phyloP scores from a whole-genome alignment of 1,140 invertebrate species.

The Mya arenaria region DNA sequence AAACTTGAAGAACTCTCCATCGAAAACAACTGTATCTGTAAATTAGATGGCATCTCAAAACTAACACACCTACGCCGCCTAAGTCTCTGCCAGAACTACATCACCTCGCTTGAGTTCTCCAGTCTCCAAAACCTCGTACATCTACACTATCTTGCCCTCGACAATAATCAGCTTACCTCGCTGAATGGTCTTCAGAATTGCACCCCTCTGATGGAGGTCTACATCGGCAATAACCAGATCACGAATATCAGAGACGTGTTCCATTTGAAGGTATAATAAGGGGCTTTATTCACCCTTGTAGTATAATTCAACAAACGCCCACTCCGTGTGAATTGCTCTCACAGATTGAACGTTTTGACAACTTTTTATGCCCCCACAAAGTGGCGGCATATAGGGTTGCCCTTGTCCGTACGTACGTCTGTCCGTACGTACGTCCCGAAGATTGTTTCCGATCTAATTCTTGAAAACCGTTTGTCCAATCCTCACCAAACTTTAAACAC shows the following conservation, averaged over 20 bases:
- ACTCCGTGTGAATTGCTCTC: too few relatives aligned
- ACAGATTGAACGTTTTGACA: too few relatives aligned
- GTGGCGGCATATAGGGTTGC: too few relatives aligned
- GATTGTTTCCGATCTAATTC: too few relatives aligned
- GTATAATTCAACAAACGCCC: too few relatives aligned
- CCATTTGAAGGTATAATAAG: conserved; percentile 80
- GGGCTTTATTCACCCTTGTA: too few relatives aligned
- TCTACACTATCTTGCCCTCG: conserved; percentile 77
- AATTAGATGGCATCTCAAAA: conserved; percentile 91
- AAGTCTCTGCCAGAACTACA: conserved; percentile 91
- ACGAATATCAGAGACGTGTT: conserved; percentile 78
- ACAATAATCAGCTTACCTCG: conserved; percentile 74
- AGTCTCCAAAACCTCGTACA: conserved; percentile 67
- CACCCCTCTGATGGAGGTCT: conserved; percentile 76
- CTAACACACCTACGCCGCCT: conserved; percentile 92
- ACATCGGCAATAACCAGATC: conserved; percentile 79
- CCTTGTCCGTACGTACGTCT: too few relatives aligned
- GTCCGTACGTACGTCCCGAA: too few relatives aligned
- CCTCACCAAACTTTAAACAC: too few relatives aligned
- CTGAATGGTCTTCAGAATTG: conserved; percentile 72
- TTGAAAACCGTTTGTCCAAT: too few relatives aligned
- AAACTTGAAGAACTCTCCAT: conserved; percentile 86
- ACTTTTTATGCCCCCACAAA: too few relatives aligned
- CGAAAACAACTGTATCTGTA: conserved; percentile 93
- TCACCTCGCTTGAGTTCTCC: conserved; percentile 84